Evolutionary conservation across 23 tunicate genomes (phyloP), one percentile per base, ranked within the genome.

Genomic region (Oikopleura dioica): DNA sequence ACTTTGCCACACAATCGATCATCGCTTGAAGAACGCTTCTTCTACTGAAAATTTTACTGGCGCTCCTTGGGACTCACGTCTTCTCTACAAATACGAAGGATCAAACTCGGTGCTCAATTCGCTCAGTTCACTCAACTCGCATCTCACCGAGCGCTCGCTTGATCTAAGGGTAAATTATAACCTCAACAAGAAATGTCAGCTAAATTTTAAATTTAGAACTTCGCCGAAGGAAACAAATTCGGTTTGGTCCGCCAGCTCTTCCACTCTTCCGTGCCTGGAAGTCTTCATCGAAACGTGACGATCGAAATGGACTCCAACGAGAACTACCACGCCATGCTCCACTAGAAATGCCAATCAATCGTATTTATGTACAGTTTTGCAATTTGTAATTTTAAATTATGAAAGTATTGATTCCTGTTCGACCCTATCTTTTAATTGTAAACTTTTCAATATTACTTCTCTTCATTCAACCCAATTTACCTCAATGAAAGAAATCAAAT

Each of bases 241-340:
- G 72, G 72, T 16, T 28, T 63, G 32, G 72, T 63, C 5, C 72
- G 72, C 2, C 72, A 63, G 26, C 33, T 63, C 2, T 63, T 63
- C 26, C 72, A 63, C 26, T 63, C 72, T 24, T 63, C 72, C 2
- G 72, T 63, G 4, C 72, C 72, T 21, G 72, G 72, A 63, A 63
- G 72, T 28, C 72, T 63, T 23, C 72, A 63, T 31, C 72, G 72
- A 63, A 63, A 63, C 33, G 26, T 63, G 72, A 21, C 72, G 26
- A 63, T 63, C 26, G 72, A 63, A 28, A 24, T 63, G 33, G 72
- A 63, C 26, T 2, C 16, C 30, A 28, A 63, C 29, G 16, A 63
- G 4, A 63, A 63, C 16, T 63, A 63, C 33, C 72, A 63, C 26
- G 2, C 72, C 33, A 2, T 63, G 2, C 72, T 63, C 33, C 16